Evolutionary conservation across 2,113 vertebrate species (phyloP).

Genomic region (Thryonomys swinderianus): DNA sequence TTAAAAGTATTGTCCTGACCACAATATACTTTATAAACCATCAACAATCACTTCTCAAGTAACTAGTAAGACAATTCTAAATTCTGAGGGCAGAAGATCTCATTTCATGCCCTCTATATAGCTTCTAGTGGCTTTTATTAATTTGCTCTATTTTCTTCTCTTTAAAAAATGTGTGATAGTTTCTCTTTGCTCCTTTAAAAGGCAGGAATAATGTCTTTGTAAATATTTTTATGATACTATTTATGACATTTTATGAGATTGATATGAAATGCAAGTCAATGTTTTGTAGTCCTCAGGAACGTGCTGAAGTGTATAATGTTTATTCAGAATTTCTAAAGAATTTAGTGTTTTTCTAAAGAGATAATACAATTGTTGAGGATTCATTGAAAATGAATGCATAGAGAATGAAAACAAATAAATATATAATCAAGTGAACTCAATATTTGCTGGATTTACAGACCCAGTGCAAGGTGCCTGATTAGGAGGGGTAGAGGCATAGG

Average conservation of each 20-base stretch:
- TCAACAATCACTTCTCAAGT: conserved; percentile 47
- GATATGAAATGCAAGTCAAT: not conserved
- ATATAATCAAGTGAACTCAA: not conserved
- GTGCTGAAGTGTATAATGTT: not conserved
- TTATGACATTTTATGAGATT: conserved; percentile 29
- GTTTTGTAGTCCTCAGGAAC: not conserved
- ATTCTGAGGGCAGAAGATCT: conserved; percentile 21
- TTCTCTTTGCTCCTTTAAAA: not conserved
- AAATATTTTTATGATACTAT: not conserved
- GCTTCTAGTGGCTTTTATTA: conserved; percentile 1
- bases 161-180: not conserved
- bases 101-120: not conserved
- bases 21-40: conserved; percentile 69
- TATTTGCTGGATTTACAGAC: not conserved
- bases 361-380: not conserved
- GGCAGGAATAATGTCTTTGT: not conserved
- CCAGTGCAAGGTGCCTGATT: not conserved
- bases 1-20: conserved; percentile 72
- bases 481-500: not conserved
- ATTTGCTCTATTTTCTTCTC: not conserved
- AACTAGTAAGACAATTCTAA: conserved; percentile 11
- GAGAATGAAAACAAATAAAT: not conserved
- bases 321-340: not conserved
- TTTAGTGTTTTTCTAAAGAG: conserved; percentile 8
- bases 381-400: not conserved